Percentiles rank a stretch among this genome's conserved stretches.
Evolutionary conservation across 1,140 invertebrate genomes (phyloP).

Genomic region (Ceratosolen fusciceps): DNA sequence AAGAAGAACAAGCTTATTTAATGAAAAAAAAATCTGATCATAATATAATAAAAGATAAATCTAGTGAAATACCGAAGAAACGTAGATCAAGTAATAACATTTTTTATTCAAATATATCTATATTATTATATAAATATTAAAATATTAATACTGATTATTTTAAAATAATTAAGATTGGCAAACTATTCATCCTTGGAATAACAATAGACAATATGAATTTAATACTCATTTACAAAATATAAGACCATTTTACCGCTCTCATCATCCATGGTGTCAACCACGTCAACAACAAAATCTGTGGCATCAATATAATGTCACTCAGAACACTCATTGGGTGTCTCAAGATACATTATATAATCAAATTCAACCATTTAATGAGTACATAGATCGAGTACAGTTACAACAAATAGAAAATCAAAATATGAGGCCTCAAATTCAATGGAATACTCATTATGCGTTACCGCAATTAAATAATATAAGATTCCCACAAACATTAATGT

Average conservation of each 20-base stretch:
- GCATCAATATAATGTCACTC: conserved; percentile 32
- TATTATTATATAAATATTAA: conserved; percentile 1
- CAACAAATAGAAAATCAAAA: conserved; percentile 15
- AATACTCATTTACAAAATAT: conserved; percentile 23
- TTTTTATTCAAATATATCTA: conserved; percentile 18
- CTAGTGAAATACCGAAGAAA: conserved; percentile 49
- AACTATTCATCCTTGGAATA: conserved; percentile 61
- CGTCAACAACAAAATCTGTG: conserved; percentile 38
- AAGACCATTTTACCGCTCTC: conserved; percentile 37
- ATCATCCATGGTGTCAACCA: conserved; percentile 34
- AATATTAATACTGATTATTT: conserved; percentile 25
- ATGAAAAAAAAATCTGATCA: conserved; percentile 57
- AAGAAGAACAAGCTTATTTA: conserved; percentile 78
- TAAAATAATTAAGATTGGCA: conserved; percentile 54
- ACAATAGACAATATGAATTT: conserved; percentile 45
- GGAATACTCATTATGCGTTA: conserved; percentile 41
- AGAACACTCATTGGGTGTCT: conserved; percentile 42
- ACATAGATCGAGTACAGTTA: neutral
- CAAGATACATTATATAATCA: conserved; percentile 27
- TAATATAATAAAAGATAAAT: conserved; percentile 26
- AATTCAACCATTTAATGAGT: conserved; percentile 24
- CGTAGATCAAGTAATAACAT: conserved; percentile 47
- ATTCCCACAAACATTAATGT: conserved; percentile 29
- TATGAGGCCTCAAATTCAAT: conserved; percentile 40
- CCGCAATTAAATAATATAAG: conserved; percentile 30